Evolutionary conservation across 2,113 vertebrate species (phyloP).

Genomic region (Taxidea taxus): DNA sequence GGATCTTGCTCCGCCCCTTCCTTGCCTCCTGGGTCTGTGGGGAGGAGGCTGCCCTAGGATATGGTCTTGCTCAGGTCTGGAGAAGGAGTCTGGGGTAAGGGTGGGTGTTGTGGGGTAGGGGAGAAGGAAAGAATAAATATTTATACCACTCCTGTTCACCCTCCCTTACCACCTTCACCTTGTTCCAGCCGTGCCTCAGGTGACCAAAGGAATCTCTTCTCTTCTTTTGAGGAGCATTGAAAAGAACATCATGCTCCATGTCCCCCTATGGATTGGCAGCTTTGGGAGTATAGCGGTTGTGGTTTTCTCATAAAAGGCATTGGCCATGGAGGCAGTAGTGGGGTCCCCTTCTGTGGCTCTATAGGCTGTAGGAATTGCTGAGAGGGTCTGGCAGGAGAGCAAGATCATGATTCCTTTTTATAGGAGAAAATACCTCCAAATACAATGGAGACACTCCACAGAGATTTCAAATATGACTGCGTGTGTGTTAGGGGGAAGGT

Average conservation of each 20-base stretch:
- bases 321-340: background rate
- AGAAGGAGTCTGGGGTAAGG: background rate
- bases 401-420: background rate
- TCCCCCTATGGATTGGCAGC: background rate
- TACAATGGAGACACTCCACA: too few relatives aligned
- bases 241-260: background rate
- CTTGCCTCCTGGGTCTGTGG: background rate
- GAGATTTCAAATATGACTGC: background rate
- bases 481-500: background rate
- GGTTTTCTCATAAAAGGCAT: background rate
- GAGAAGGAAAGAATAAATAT: background rate
- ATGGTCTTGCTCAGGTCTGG: background rate
- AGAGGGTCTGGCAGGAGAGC: background rate
- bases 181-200: background rate
- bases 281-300: background rate
- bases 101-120: too few relatives aligned
- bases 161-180: background rate
- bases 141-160: background rate
- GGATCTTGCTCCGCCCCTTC: too few relatives aligned
- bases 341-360: background rate
- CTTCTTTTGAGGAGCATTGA: background rate
- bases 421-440: background rate
- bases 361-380: background rate
- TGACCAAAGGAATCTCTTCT: rapidly evolving
- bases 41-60: background rate